phyloP scores from a whole-genome alignment of 2,888 invertebrate species.

The Brachyptera risi region DNA sequence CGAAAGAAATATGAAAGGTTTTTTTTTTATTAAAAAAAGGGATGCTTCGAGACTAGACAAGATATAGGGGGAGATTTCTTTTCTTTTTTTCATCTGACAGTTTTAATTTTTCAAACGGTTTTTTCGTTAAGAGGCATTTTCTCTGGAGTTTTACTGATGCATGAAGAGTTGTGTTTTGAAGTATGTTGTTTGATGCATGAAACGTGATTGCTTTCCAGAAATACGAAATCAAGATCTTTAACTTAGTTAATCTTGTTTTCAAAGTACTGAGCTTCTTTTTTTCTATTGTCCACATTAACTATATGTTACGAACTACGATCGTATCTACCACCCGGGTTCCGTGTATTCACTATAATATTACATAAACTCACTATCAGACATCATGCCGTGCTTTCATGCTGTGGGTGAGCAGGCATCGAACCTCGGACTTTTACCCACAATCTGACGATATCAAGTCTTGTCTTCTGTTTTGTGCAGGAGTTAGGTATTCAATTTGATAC shows the following conservation, averaged over 20 bases:
- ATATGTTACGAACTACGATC: too few relatives aligned
- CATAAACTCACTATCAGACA: too few relatives aligned
- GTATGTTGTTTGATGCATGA: slow-evolving; percentile 6
- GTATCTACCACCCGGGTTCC: too few relatives aligned
- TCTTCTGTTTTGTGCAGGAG: too few relatives aligned
- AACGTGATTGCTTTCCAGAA: slow-evolving; percentile 11
- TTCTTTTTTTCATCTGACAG: slow-evolving; percentile 2
- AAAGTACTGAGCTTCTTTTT: neutral
- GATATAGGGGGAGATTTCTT: slow-evolving; percentile 15
- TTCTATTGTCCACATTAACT: neutral
- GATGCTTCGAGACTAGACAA: slow-evolving; percentile 15
- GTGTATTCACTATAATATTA: too few relatives aligned
- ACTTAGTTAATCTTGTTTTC: neutral
- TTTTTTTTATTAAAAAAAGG: neutral
- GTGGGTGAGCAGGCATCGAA: too few relatives aligned
- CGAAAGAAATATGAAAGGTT: slow-evolving; percentile 6
- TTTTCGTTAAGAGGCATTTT: slow-evolving; percentile 8
- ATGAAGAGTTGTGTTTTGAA: neutral
- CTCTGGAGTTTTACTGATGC: slow-evolving; percentile 1
- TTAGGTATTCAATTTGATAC: too few relatives aligned
- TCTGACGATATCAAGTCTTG: too few relatives aligned
- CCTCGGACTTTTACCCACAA: too few relatives aligned
- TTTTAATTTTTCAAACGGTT: slow-evolving; percentile 21
- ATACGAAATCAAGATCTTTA: slow-evolving; percentile 8
- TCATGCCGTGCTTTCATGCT: too few relatives aligned